Evolutionary conservation across 2,888 invertebrate genomes (phyloP).

Genomic region (Chymomyza caudatula): DNA sequence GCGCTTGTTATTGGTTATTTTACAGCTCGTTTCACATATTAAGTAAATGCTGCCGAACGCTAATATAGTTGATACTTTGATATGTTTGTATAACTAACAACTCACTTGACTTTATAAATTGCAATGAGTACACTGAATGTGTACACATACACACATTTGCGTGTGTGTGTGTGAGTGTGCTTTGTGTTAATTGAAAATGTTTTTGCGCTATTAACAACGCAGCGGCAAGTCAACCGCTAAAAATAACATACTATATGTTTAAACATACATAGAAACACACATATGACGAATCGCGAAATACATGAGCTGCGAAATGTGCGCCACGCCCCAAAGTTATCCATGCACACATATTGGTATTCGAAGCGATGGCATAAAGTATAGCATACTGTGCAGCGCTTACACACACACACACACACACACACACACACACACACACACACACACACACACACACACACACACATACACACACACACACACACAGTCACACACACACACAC

Average conservation of each 20-base stretch:
- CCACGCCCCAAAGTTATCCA: not conserved
- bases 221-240: conserved; percentile 18
- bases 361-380: not conserved
- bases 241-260: not conserved
- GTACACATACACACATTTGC: no score
- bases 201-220: conserved; percentile 44
- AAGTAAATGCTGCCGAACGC: conserved; percentile 39
- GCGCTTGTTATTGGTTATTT: conserved; percentile 17
- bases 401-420: conserved; percentile 7
- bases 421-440: conserved; percentile 1
- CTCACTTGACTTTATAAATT: not conserved
- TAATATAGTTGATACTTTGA: conserved; percentile 9
- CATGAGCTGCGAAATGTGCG: not conserved
- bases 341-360: no score
- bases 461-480: conserved; percentile 2
- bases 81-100: not conserved
- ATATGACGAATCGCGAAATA: not conserved
- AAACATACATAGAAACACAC: not conserved
- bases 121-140: not conserved
- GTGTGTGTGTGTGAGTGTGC: conserved; percentile 4
- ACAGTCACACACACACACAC: conserved; percentile 4
- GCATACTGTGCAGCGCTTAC: not conserved
- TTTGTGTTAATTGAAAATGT: conserved; percentile 56
- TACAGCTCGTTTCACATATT: conserved; percentile 49
- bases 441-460: conserved; percentile 3